Evolutionary conservation across 2,888 invertebrate species (phyloP), one percentile per base, ranked within the genome.

Genomic region (Andrena praecox): DNA sequence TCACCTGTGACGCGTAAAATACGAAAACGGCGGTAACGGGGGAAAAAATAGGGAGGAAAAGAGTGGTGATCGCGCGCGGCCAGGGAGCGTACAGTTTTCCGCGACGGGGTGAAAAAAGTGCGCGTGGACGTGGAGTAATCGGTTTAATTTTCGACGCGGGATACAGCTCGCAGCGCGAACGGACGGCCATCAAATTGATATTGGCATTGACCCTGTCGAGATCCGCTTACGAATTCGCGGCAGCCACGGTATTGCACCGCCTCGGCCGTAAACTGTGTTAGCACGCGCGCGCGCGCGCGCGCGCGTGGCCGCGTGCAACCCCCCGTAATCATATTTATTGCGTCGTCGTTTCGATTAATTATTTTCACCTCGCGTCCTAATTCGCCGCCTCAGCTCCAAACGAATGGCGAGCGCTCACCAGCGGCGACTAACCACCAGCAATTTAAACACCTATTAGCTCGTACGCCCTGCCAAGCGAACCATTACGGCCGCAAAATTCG

Each of bases 391-490:
- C 56, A 24, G 50, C 59, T 77, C 42, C 69, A 60, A 66, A 54
- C 59, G 73, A 63, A 50, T 24, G 20, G 64, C 35, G 60, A 42
- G 48, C 35, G 67, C 42, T 70, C 59, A 42, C 66, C 68, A 29
- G n/a, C 54, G 20, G 27, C 66, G 31, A 52, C 33, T 33, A 48
- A 60, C 80, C 56, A 29, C 67, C 70, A 71, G 70, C 71, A 71
- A 80, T 80, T 82, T 80, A 76, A 82, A 82, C 76, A 63, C 29
- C 80, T 76, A 80, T 82, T 76, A 82, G 70, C 70, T 33, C 71
- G 66, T 54, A 66, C 50, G 62, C 50, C 69, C 74, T n/a, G 54
- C 62, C 74, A 50, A 24, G 48, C 67, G 82, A 80, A 72, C 80
- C 80, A 76, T 80, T 82, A 72, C 80, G 52, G 50, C 63, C 50